Evolutionary conservation across 1,140 invertebrate species (phyloP).

Genomic region (Lasaia peninsularis): DNA sequence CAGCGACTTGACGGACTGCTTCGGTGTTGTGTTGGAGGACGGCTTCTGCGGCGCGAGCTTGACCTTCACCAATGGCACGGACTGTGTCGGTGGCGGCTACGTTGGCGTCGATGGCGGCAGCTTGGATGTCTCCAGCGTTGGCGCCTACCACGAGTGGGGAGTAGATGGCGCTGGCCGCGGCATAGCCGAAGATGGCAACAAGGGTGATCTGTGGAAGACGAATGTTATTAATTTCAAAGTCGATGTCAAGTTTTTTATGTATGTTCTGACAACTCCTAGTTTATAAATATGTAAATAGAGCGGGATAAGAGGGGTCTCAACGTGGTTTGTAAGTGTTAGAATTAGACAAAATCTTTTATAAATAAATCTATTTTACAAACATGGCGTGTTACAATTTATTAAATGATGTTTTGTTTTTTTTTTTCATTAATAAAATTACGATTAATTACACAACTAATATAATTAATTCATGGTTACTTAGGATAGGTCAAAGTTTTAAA

Average conservation of each 20-base stretch:
- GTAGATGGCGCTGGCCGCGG: conserved; percentile 51
- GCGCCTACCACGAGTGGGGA: conserved; percentile 46
- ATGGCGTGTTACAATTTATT: too few relatives aligned
- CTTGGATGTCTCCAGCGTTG: conserved; percentile 60
- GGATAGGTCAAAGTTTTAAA: too few relatives aligned
- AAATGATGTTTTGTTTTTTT: too few relatives aligned
- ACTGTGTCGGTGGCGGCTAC: conserved; percentile 55
- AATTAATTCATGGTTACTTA: too few relatives aligned
- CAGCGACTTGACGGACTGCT: conserved; percentile 49
- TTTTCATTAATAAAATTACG: too few relatives aligned
- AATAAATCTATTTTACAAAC: too few relatives aligned
- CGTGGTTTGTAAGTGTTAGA: too few relatives aligned
- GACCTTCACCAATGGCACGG: conserved; percentile 51
- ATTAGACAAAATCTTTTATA: too few relatives aligned
- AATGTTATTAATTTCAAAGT: neutral
- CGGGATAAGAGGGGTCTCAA: neutral
- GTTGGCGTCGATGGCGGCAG: conserved; percentile 58
- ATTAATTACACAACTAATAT: too few relatives aligned
- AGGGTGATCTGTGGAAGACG: conserved; percentile 52
- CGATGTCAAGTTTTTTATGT: too few relatives aligned
- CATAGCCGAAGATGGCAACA: conserved; percentile 67
- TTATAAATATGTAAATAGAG: neutral
- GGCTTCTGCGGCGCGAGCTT: conserved; percentile 57
- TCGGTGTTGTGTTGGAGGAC: conserved; percentile 47
- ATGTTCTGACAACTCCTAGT: too few relatives aligned